A percentile compares a stretch with the other conserved stretches of the same genome.
Conservation (phyloP, 2,113 vertebrate genomes). For the Tapirus terrestris region DNA sequence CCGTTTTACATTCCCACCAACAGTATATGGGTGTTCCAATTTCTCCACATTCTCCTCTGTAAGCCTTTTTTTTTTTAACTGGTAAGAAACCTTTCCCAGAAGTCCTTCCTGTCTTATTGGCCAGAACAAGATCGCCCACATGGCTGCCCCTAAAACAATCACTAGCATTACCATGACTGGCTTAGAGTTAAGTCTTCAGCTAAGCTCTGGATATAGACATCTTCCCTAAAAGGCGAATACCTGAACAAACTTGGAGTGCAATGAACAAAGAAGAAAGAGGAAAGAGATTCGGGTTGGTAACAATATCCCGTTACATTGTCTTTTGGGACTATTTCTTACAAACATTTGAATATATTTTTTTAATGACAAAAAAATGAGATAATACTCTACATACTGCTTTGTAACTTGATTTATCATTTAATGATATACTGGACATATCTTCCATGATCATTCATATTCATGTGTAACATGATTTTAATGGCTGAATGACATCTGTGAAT, state of each 20-base stretch:
- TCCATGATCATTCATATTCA: neutral
- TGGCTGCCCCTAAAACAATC: neutral
- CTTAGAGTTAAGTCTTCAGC: neutral
- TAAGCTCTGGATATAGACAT: neutral
- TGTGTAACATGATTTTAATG: neutral
- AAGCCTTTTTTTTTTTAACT: neutral
- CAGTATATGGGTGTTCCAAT: neutral
- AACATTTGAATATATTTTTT: neutral
- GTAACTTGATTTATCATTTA: neutral
- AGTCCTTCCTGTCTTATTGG: neutral
- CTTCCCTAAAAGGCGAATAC: neutral
- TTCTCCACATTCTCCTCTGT: neutral
- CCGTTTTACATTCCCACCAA: neutral
- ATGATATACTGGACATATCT: neutral
- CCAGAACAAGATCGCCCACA: neutral
- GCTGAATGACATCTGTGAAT: neutral
- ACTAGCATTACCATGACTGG: neutral
- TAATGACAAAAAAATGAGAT: neutral
- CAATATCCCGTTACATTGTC: neutral
- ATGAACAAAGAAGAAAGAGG: neutral
- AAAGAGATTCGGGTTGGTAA: neutral
- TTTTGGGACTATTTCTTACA: neutral
- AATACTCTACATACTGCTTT: neutral
- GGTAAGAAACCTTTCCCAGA: neutral
- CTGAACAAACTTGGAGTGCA: neutral